A percentile compares a stretch with the other conserved stretches of the same genome.
These are phyloP conservation scores for Gasteruption jaculator DNA, from an alignment of 2,888 invertebrate genomes.

Conservation along the genomic window DNA sequence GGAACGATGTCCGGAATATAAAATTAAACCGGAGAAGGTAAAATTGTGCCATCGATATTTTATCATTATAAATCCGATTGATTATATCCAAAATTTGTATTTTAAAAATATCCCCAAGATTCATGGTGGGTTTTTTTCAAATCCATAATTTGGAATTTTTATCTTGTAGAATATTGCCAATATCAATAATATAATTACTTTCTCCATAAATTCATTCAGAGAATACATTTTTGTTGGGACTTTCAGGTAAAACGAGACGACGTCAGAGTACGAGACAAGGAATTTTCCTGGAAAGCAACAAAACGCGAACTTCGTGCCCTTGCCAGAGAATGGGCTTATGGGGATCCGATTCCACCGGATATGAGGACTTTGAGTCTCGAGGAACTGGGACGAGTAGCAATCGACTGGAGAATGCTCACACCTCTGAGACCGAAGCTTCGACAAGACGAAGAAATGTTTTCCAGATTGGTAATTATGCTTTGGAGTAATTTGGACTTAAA, in stretches of 20 bases:
- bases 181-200: constrained; percentile 2
- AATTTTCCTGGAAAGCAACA: constrained; percentile 70
- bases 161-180: no score
- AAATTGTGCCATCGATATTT: no score
- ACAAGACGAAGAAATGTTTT: constrained; percentile 82
- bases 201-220: neutral
- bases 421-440: constrained; percentile 79
- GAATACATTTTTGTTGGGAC: neutral
- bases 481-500: neutral
- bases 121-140: no score
- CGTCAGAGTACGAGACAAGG: constrained; percentile 70
- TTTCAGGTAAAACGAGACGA: constrained; percentile 68
- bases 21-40: constrained; percentile 84
- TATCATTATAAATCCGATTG: no score
- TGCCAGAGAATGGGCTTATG: constrained; percentile 61
- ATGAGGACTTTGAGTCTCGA: constrained; percentile 72
- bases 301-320: constrained; percentile 67
- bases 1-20: constrained; percentile 86
- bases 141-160: no score
- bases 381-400: constrained; percentile 78
- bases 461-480: constrained; percentile 49
- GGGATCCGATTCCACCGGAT: constrained; percentile 78
- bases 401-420: constrained; percentile 91
- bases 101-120: no score
- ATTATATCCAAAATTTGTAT: no score